Evolutionary conservation across 2,888 invertebrate species (phyloP).

Genomic region (Gastrophysa polygoni): DNA sequence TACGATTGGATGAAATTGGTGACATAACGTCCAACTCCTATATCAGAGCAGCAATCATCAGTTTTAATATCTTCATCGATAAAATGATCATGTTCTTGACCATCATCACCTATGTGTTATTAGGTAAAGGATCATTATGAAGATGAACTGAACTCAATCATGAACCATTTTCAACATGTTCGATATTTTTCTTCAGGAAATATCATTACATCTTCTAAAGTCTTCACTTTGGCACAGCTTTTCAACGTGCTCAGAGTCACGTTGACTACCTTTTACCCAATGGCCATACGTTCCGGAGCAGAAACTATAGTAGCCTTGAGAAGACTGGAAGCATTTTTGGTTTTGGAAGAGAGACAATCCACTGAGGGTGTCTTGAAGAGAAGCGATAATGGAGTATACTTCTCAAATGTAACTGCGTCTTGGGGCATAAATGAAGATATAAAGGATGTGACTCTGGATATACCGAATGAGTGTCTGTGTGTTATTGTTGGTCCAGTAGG

Average conservation of each 20-base stretch:
- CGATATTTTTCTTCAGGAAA: constrained; percentile 37
- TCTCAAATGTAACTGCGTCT: constrained; percentile 46
- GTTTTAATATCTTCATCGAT: constrained; percentile 77
- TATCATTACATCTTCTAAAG: constrained; percentile 55
- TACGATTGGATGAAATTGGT: constrained; percentile 69
- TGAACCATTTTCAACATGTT: background rate
- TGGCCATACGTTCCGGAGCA: constrained; percentile 64
- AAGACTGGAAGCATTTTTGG: constrained; percentile 63
- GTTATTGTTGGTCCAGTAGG: constrained; percentile 90
- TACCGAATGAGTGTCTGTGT: constrained; percentile 62
- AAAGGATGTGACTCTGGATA: constrained; percentile 56
- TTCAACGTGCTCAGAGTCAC: constrained; percentile 60
- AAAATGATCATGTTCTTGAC: constrained; percentile 83
- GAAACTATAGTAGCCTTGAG: constrained; percentile 64
- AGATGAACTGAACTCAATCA: no score
- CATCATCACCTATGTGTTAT: constrained; percentile 74
- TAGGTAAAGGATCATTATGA: no score
- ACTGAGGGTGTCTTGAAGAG: constrained; percentile 39
- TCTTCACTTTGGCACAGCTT: constrained; percentile 60
- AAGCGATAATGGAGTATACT: constrained; percentile 33
- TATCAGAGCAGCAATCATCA: constrained; percentile 68
- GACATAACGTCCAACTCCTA: constrained; percentile 66
- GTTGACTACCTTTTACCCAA: constrained; percentile 66
- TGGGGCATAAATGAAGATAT: constrained; percentile 43
- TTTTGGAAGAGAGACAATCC: constrained; percentile 62